Evolutionary conservation across 2,888 invertebrate genomes (phyloP).

Genomic region (Calephelis perditalis): DNA sequence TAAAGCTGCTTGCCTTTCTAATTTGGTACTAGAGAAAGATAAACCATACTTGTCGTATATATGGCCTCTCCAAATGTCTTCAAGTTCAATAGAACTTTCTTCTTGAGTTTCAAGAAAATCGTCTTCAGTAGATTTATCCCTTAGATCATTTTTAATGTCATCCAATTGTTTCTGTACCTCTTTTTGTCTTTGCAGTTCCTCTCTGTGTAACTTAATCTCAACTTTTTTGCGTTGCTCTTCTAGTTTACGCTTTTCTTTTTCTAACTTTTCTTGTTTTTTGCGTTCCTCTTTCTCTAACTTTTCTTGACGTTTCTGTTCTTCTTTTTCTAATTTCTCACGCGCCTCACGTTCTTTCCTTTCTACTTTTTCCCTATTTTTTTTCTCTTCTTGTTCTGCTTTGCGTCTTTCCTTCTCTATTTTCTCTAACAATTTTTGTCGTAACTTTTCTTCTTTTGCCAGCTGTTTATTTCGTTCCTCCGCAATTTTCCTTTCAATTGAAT

Average conservation of each 20-base stretch:
- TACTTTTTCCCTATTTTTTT: constrained; percentile 34
- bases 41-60: constrained; percentile 58
- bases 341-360: constrained; percentile 37
- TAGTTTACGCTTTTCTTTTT: constrained; percentile 39
- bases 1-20: constrained; percentile 51
- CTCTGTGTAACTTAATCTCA: constrained; percentile 34
- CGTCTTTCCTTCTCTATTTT: constrained; percentile 3
- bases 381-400: constrained; percentile 36
- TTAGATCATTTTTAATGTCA: constrained; percentile 41
- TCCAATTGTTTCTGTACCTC: constrained; percentile 35
- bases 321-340: constrained; percentile 37
- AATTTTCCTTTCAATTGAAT: constrained; percentile 32
- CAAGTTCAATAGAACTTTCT: constrained; percentile 50
- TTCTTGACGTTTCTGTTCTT: constrained; percentile 38
- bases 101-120: constrained; percentile 45
- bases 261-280: constrained; percentile 43
- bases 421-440: constrained; percentile 40
- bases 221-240: constrained; percentile 39
- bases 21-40: constrained; percentile 42
- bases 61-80: constrained; percentile 59
- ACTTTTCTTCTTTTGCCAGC: constrained; percentile 35
- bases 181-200: constrained; percentile 36
- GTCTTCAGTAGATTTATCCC: constrained; percentile 32
- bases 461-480: constrained; percentile 33
- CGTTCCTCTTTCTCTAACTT: constrained; percentile 39